A percentile compares a stretch with the other conserved stretches of the same genome.
Conservation (phyloP, 2,888 invertebrate species). For the Drosophila setosimentum region DNA sequence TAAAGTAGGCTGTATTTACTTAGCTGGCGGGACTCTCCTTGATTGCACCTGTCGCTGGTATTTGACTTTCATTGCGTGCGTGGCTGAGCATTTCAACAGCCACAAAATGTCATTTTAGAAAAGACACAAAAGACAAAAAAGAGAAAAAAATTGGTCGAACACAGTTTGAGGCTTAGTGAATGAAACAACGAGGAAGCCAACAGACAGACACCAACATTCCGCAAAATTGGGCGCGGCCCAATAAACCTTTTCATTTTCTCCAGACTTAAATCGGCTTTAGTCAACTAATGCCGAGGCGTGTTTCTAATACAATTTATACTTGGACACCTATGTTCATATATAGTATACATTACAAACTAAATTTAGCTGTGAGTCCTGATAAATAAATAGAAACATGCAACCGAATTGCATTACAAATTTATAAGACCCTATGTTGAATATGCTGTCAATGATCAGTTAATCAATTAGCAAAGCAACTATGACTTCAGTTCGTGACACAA, state of each 20-base stretch:
- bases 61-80: slow-evolving; percentile 69
- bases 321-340: neutral
- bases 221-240: slow-evolving; percentile 36
- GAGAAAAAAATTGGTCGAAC: slow-evolving; percentile 19
- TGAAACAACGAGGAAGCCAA: slow-evolving; percentile 25
- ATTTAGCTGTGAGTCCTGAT: neutral
- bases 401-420: neutral
- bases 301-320: neutral
- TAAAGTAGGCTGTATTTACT: slow-evolving; percentile 9
- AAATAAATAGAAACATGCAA: neutral
- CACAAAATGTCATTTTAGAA: slow-evolving; percentile 75
- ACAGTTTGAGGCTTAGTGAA: slow-evolving; percentile 18
- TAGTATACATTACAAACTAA: neutral
- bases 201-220: neutral
- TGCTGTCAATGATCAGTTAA: slow-evolving; percentile 23
- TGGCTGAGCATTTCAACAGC: slow-evolving; percentile 67
- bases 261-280: slow-evolving; percentile 1
- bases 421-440: neutral
- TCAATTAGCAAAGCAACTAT: slow-evolving; percentile 44
- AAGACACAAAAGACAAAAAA: slow-evolving; percentile 22
- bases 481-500: slow-evolving; percentile 12
- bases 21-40: slow-evolving; percentile 25
- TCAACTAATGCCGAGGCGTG: neutral
- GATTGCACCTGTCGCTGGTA: slow-evolving; percentile 63
- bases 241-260: slow-evolving; percentile 9